Evolutionary conservation across 2,113 vertebrate genomes (phyloP), one percentile per base, ranked within the genome.

Genomic region (Ochotona curzoniae): DNA sequence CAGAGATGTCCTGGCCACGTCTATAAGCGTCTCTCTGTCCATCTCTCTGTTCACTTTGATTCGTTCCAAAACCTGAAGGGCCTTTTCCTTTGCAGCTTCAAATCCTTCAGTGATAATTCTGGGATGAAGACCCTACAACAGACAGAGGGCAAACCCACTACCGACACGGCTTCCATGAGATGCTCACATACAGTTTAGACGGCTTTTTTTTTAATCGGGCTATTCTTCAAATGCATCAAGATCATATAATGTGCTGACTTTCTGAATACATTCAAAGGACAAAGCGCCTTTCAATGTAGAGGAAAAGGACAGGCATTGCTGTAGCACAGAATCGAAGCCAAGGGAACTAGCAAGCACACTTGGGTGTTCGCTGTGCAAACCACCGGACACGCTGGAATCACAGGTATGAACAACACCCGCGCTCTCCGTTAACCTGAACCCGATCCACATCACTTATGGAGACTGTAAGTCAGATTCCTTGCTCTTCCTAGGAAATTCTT

Each of bases 61-160:
- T 89, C 99, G 98, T 67, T 99, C 99, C 97, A 99, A 96, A 91
- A 99, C 97, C 93, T 99, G 98, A 80, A 99, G 97, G 5, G 99
- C 98, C 92, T 99, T 99, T 8, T 99, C 99, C 94, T 99, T 99
- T 1, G 99, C 99, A 12, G 98, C 98, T 96, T 99, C 99, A 97
- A 99, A 99, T 49, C 99, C 99, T 97, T 99, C 99, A 1, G 99
- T 99, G 30, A 99, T 97, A 95, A 99, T 99, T 97, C 99, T 98
- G 71, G 99, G 99, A 96, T 99, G 99, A 95, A 99, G 98, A 57
- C 99, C 99, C 99, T 99, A 10, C 4, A 44, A 89, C 6, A 76
- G 38, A 96, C 5, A 70, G 0, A 79, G 28, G 84, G 69, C 81
- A 90, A 87, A 76, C 83, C 32, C 80, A 60, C 1, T 5, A 21